A percentile compares a stretch with the other conserved stretches of the same genome.
Evolutionary conservation across 2,888 invertebrate genomes (phyloP).

Genomic region (Gortyna flavago): DNA sequence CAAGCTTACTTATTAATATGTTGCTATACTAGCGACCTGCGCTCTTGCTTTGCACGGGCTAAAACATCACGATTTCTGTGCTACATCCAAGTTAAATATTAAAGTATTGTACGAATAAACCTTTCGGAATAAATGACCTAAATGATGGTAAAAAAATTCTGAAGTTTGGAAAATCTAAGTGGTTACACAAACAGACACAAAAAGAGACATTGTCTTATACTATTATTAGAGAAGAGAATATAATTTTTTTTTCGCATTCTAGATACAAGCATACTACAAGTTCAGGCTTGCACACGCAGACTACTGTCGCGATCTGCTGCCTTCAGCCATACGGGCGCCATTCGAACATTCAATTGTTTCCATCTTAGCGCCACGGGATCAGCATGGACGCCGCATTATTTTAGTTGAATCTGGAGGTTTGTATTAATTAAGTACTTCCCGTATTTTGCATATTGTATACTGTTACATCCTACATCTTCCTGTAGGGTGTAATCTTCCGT

Average conservation of each 20-base stretch:
- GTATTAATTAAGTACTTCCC: slow-evolving; percentile 20
- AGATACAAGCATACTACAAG: slow-evolving; percentile 93
- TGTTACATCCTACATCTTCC: no score
- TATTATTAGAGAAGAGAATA: not conserved
- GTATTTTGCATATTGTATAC: not conserved
- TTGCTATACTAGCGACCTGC: not conserved
- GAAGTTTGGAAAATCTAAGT: not conserved
- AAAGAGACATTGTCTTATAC: not conserved
- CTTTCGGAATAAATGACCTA: not conserved
- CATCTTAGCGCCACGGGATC: slow-evolving; percentile 92
- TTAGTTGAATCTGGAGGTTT: slow-evolving; percentile 93
- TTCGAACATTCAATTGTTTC: slow-evolving; percentile 92
- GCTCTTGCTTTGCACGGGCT: not conserved
- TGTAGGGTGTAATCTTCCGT: not conserved
- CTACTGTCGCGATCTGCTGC: slow-evolving; percentile 91
- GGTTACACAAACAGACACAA: not conserved
- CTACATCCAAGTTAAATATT: not conserved
- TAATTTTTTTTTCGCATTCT: slow-evolving; percentile 61
- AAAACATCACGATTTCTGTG: not conserved
- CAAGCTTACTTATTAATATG: not conserved
- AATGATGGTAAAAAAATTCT: no score
- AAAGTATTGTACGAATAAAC: not conserved
- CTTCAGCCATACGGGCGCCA: slow-evolving; percentile 90
- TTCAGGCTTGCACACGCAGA: slow-evolving; percentile 91
- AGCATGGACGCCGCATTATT: slow-evolving; percentile 92